A percentile compares a stretch with the other conserved stretches of the same genome.
These are phyloP conservation scores for Gallinago solitaria DNA, from an alignment of 2,797 vertebrate species.

Conservation along the genomic window DNA sequence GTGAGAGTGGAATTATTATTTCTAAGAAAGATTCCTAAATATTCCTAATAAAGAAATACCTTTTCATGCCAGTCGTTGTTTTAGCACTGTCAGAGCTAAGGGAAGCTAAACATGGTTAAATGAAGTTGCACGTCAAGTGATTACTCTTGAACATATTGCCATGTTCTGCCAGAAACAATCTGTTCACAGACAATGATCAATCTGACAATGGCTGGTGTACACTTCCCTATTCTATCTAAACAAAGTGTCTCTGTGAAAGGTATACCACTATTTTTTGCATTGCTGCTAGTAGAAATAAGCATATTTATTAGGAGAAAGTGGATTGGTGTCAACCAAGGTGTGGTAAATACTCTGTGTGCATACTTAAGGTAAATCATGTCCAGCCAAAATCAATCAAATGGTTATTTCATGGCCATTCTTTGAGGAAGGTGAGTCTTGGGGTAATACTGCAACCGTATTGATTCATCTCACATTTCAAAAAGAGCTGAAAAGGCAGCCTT, in stretches of 20 bases:
- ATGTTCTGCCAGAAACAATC: not conserved
- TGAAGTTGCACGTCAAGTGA: not conserved
- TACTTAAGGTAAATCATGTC: not conserved
- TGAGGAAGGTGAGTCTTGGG: not conserved
- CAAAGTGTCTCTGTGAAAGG: not conserved
- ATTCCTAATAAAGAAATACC: not conserved
- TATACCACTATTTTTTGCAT: not conserved
- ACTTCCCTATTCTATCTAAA: not conserved
- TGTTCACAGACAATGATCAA: not conserved
- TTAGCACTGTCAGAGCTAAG: not conserved
- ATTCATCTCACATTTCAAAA: not conserved
- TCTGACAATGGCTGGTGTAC: not conserved
- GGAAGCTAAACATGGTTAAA: not conserved
- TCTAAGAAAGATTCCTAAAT: not conserved
- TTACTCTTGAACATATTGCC: not conserved
- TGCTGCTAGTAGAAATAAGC: not conserved
- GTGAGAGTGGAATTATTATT: no score
- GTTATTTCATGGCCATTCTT: not conserved
- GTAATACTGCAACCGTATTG: not conserved
- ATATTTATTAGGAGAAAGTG: not conserved
- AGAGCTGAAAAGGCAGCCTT: not conserved
- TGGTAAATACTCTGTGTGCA: not conserved
- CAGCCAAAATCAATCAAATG: not conserved
- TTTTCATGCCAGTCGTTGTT: not conserved
- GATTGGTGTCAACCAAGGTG: not conserved